Evolutionary conservation across 2,797 vertebrate genomes (phyloP).

Genomic region (Psittacula echo): DNA sequence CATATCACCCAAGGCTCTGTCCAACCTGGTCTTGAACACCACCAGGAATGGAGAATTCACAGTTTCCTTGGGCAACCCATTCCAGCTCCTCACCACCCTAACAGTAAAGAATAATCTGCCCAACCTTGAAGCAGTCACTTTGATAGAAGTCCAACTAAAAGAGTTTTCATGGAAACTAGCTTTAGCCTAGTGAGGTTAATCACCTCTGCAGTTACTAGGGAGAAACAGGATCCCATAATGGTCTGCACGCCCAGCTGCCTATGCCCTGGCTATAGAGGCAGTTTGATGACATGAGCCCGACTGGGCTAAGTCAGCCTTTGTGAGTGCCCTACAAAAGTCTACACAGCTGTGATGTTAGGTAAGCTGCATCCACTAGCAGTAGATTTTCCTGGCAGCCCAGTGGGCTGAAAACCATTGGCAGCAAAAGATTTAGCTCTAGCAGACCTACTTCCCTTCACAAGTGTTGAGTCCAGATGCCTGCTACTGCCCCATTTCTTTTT

Average conservation of each 20-base stretch:
- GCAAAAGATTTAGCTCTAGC: background rate
- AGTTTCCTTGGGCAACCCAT: no score
- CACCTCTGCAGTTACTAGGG: background rate
- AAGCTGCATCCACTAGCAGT: background rate
- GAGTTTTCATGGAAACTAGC: background rate
- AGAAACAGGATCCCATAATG: background rate
- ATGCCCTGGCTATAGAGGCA: background rate
- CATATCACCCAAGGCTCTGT: no score
- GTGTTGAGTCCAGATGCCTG: background rate
- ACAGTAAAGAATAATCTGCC: background rate
- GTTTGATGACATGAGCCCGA: background rate
- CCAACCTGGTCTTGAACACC: no score
- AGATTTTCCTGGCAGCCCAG: conserved; percentile 24
- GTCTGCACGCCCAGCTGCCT: background rate
- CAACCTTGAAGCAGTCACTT: background rate
- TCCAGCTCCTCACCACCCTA: no score
- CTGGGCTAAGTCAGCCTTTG: background rate
- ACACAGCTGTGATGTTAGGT: background rate
- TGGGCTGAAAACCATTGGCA: conserved; percentile 8
- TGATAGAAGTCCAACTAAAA: conserved; percentile 26
- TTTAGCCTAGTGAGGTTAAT: conserved; percentile 7
- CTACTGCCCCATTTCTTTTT: background rate
- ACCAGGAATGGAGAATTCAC: no score
- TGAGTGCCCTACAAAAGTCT: background rate
- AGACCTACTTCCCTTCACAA: background rate